Evolutionary conservation across 1,140 invertebrate species (phyloP).

Genomic region (Sinonovacula constricta): DNA sequence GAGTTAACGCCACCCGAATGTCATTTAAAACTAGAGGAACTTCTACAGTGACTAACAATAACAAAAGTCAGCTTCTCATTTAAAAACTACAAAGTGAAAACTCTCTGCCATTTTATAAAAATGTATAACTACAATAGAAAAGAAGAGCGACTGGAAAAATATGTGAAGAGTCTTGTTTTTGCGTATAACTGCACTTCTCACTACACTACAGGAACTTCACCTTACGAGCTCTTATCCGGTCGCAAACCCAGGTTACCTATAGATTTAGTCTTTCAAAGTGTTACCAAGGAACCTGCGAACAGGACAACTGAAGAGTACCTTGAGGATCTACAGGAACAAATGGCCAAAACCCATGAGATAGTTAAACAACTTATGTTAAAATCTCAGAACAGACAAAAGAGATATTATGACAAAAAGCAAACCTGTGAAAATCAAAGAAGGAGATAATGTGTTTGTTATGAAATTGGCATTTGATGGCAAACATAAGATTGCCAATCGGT

Average conservation of each 20-base stretch:
- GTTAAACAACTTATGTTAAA: not conserved
- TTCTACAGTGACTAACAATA: too few relatives aligned
- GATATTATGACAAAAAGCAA: not conserved
- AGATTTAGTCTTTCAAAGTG: conserved; percentile 20
- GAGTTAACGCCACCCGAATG: too few relatives aligned
- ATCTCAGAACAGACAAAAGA: conserved; percentile 21
- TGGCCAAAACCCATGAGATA: conserved; percentile 21
- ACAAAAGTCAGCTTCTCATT: too few relatives aligned
- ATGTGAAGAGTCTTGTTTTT: conserved; percentile 11
- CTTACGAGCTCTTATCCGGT: conserved; percentile 18
- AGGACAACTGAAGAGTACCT: conserved; percentile 15
- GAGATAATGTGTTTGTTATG: too few relatives aligned
- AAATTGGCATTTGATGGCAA: too few relatives aligned
- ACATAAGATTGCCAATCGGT: too few relatives aligned
- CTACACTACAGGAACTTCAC: conserved; percentile 13
- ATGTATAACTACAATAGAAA: too few relatives aligned
- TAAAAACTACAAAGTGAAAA: too few relatives aligned
- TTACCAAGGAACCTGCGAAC: not conserved
- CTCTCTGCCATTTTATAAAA: too few relatives aligned
- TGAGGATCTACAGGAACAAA: conserved; percentile 22
- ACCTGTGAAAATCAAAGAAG: too few relatives aligned
- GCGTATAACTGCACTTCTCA: conserved; percentile 25
- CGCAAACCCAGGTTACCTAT: conserved; percentile 1
- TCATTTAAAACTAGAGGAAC: too few relatives aligned
- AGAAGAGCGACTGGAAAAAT: conserved; percentile 6